These are phyloP conservation scores for Dicrostonyx torquatus DNA, from an alignment of 2,797 vertebrate species.

Conservation along the genomic window DNA sequence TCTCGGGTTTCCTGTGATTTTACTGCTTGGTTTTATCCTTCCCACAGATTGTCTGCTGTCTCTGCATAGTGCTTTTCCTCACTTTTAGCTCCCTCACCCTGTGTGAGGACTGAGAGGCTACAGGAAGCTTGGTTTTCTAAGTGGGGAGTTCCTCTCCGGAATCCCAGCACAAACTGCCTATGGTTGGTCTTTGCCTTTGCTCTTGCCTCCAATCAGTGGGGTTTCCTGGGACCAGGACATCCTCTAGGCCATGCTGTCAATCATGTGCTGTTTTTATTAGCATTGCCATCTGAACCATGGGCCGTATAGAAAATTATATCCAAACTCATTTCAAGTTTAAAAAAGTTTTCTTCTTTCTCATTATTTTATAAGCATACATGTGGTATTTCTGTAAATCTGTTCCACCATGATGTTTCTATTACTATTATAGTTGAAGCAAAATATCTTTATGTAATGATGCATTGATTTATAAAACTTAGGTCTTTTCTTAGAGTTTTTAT, in stretches of 20 bases:
- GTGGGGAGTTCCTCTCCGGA: background rate
- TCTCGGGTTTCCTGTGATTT: background rate
- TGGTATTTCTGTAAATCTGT: background rate
- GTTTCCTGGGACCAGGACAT: background rate
- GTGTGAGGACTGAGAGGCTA: background rate
- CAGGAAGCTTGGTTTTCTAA: background rate
- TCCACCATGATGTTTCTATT: background rate
- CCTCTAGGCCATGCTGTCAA: no score
- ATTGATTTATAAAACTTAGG: conserved; percentile 14
- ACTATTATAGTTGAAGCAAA: background rate
- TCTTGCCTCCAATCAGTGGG: background rate
- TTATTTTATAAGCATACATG: background rate
- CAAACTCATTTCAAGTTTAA: background rate
- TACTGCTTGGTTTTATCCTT: background rate
- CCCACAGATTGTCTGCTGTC: background rate
- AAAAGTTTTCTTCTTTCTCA: background rate
- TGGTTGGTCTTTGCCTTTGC: background rate
- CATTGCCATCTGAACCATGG: background rate
- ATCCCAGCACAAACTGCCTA: background rate
- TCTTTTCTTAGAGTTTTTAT: conserved; percentile 34
- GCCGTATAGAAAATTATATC: background rate
- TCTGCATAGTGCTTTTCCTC: background rate
- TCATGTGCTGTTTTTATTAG: background rate
- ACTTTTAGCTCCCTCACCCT: background rate
- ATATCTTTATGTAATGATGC: background rate